A percentile compares a stretch with the other conserved stretches of the same genome.
Evolutionary conservation across 1,140 invertebrate species (phyloP).

Genomic region (Ceratoteleas bidentatus): DNA sequence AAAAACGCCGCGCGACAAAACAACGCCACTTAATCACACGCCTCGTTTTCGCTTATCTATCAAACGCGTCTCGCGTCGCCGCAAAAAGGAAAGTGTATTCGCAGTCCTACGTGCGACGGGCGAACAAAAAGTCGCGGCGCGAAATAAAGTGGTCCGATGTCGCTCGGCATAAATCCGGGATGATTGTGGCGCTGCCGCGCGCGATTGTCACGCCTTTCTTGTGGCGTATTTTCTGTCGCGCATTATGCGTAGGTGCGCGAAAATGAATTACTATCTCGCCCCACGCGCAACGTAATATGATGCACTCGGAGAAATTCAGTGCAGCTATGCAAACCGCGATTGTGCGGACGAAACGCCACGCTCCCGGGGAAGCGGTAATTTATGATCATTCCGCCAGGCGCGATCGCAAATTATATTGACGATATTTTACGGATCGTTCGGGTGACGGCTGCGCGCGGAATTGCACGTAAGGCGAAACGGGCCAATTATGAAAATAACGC

Average conservation of each 20-base stretch:
- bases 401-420: conserved; percentile 49
- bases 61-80: conserved; percentile 15
- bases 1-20: background rate
- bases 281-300: conserved; percentile 34
- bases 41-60: conserved; percentile 22
- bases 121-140: conserved; percentile 3
- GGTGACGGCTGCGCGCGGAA: conserved; percentile 14
- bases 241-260: conserved; percentile 45
- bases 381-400: conserved; percentile 32
- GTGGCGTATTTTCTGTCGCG: conserved; percentile 47
- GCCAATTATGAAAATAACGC: conserved; percentile 36
- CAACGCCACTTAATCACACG: background rate
- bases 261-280: conserved; percentile 53
- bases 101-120: background rate
- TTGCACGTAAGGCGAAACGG: conserved; percentile 19
- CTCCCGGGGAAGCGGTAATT: conserved; percentile 39
- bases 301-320: conserved; percentile 54
- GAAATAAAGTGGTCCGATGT: conserved; percentile 37
- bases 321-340: conserved; percentile 15
- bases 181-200: conserved; percentile 52
- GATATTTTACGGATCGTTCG: conserved; percentile 37
- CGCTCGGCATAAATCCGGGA: conserved; percentile 36
- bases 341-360: conserved; percentile 26
- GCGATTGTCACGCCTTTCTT: conserved; percentile 61
- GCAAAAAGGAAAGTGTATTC: background rate